Evolutionary conservation across 2,113 vertebrate species (phyloP), one percentile per base, ranked within the genome.

Genomic region (Corvus hawaiiensis): DNA sequence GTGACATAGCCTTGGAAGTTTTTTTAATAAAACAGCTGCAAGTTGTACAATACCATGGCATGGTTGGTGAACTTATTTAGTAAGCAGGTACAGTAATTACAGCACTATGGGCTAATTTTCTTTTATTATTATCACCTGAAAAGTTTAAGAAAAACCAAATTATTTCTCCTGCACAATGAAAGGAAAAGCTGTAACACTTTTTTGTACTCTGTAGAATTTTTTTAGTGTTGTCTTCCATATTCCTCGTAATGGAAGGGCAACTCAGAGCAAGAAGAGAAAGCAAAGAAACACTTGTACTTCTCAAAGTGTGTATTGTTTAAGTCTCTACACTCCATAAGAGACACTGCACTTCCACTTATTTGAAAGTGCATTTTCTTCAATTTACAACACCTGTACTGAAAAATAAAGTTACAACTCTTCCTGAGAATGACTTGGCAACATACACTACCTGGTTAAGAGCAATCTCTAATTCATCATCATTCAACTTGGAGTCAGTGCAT

Each of bases 401-500:
- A 89, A 95, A 95, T 87, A 94, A 62, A 56, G 71, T 74, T 81
- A 87, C 63, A 96, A 16, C 63, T 96, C 78, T 78, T 88, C 43
- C 86, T 96, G 93, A 44, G 92, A 96, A 96, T 63, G 81, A 90
- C 94, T 91, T 55, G 22, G 64, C 89, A 76, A 30, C 32, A 44
- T 26, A 73, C 41, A 66, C 9, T 87, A 86, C 72, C 87, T 91
- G 95, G 78, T 75, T 96, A 93, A 94, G 84, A 84, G 91, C 59
- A 90, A 44, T 32, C 26, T 55, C 41, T 69, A 97, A 96, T 90
- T 96, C 93, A 97, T 94, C 73, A 88, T 16, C 8, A 11, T 89
- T 94, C 96, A 96, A 64, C 85, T 71, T 89, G 62, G 94, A 98
- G 66, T 80, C 74, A 84, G 76, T 73, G 59, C 92, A 90, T 56